These are phyloP conservation scores for Biston betularia DNA, from an alignment of 2,888 invertebrate species.

Conservation along the genomic window DNA sequence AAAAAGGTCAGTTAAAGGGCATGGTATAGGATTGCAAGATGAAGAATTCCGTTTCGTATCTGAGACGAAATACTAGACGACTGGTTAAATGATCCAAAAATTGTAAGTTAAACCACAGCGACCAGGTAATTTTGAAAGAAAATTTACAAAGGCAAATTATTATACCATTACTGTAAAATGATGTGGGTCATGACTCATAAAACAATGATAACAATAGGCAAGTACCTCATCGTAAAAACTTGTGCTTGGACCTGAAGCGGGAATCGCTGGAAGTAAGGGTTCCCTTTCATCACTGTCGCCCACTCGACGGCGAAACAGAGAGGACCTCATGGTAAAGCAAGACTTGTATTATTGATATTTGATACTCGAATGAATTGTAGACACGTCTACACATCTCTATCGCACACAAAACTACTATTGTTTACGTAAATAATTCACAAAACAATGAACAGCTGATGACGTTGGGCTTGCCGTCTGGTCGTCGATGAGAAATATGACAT, in stretches of 20 bases:
- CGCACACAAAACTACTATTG: constrained; percentile 18
- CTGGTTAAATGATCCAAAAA: not conserved
- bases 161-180: not conserved
- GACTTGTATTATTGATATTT: constrained; percentile 45
- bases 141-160: not conserved
- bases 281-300: constrained; percentile 63
- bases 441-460: constrained; percentile 17
- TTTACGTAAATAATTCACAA: constrained; percentile 22
- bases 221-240: constrained; percentile 64
- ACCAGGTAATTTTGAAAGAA: not conserved
- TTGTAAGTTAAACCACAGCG: not conserved
- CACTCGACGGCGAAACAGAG: constrained; percentile 60
- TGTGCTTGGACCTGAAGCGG: constrained; percentile 53
- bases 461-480: not conserved
- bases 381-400: constrained; percentile 34
- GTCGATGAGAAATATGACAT: not conserved
- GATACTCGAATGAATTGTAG: constrained; percentile 13
- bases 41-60: not conserved
- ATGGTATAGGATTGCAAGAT: not conserved
- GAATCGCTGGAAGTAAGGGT: constrained; percentile 67
- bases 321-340: constrained; percentile 63
- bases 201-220: not conserved
- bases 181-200: constrained; percentile 8
- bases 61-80: not conserved
- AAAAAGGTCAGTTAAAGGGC: too few species aligned